A percentile compares a stretch with the other conserved stretches of the same genome.
These are phyloP conservation scores for Cebuella pygmaea DNA, from an alignment of 2,797 vertebrate genomes.

Conservation along the genomic window DNA sequence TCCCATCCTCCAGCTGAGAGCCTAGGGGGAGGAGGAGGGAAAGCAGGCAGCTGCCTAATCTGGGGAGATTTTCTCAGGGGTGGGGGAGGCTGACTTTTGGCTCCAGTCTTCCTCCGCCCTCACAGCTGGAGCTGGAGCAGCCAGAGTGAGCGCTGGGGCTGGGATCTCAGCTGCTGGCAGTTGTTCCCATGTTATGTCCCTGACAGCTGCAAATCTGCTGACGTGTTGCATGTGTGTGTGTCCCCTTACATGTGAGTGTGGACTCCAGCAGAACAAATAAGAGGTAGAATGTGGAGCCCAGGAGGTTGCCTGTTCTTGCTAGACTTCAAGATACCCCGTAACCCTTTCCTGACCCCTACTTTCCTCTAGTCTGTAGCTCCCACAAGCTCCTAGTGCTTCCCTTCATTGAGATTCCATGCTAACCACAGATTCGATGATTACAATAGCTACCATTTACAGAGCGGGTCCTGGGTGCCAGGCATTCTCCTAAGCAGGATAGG, in stretches of 20 bases:
- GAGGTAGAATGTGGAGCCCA: background rate
- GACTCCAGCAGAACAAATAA: background rate
- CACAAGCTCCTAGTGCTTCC: background rate
- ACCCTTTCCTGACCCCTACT: background rate
- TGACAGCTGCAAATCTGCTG: conserved; percentile 81
- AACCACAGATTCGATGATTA: background rate
- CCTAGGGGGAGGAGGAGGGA: background rate
- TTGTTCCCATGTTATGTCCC: conserved; percentile 51
- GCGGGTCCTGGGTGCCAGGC: background rate
- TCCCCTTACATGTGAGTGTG: background rate
- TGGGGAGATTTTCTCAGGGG: conserved; percentile 71
- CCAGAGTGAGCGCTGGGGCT: background rate
- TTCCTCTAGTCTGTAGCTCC: background rate
- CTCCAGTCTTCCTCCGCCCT: conserved; percentile 13
- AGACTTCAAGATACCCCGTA: background rate
- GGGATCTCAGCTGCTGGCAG: conserved; percentile 67
- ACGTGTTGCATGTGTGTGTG: background rate
- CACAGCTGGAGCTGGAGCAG: conserved; percentile 70
- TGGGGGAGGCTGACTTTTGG: conserved; percentile 46
- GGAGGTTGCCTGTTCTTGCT: background rate
- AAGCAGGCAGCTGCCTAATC: conserved; percentile 70
- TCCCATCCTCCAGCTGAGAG: conserved; percentile 64
- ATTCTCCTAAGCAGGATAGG: background rate
- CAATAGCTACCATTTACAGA: background rate
- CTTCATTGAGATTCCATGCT: background rate